Evolutionary conservation across 2,888 invertebrate genomes (phyloP).

Genomic region (Andrena bucephala): DNA sequence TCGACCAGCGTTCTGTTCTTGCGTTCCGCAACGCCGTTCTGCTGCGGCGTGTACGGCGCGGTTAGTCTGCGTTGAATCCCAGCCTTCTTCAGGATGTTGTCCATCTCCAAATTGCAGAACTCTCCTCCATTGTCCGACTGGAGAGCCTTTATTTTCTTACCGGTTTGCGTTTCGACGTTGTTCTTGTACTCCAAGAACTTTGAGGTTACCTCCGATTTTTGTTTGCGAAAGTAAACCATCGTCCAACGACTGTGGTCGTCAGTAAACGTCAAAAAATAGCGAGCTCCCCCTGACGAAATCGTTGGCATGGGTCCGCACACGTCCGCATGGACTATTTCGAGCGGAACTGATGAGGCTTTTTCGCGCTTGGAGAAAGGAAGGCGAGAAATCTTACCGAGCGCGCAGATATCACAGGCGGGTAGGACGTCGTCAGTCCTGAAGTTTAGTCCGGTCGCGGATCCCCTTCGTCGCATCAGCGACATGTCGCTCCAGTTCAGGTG

Average conservation of each 20-base stretch:
- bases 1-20: slow-evolving; percentile 15
- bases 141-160: slow-evolving; percentile 10
- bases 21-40: slow-evolving; percentile 24
- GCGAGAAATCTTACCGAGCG: not conserved
- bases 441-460: not conserved
- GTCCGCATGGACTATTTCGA: slow-evolving; percentile 1
- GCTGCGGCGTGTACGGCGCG: slow-evolving; percentile 33
- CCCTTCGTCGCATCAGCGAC: not conserved
- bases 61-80: slow-evolving; percentile 71
- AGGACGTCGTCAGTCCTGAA: not conserved
- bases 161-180: not conserved
- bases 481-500: not conserved
- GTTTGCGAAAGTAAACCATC: not conserved
- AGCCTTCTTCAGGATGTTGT: slow-evolving; percentile 53
- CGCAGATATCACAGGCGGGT: not conserved
- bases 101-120: slow-evolving; percentile 59
- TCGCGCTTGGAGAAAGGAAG: not conserved
- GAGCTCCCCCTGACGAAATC: not conserved
- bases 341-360: not conserved
- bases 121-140: slow-evolving; percentile 54
- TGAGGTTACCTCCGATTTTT: not conserved
- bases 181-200: not conserved
- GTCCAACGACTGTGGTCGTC: slow-evolving; percentile 4
- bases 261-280: not conserved
- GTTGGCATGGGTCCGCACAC: slow-evolving; percentile 5